A percentile compares a stretch with the other conserved stretches of the same genome.
Conservation (phyloP, 2,113 vertebrate species). For the Riparia riparia region DNA sequence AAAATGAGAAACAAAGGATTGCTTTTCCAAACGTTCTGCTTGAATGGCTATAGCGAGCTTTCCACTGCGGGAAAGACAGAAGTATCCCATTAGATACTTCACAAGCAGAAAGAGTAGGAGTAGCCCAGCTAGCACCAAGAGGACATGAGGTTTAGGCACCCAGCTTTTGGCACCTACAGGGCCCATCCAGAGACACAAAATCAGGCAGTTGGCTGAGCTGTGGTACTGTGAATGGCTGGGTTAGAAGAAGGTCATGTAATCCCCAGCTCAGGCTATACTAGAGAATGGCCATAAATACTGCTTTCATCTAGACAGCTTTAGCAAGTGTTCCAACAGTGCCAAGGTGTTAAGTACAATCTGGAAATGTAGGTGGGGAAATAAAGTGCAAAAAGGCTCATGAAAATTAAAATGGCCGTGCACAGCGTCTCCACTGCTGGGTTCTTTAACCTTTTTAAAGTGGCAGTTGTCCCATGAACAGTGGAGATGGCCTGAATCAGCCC, state of each 20-base stretch:
- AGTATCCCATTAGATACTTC: not conserved
- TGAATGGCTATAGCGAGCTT: not conserved
- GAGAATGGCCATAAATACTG: not conserved
- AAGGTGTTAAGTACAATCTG: not conserved
- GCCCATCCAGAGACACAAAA: not conserved
- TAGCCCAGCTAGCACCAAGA: not conserved
- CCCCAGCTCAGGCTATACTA: not conserved
- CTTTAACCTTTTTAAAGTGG: not conserved
- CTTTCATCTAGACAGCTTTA: not conserved
- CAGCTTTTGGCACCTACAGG: not conserved
- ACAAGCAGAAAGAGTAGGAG: not conserved
- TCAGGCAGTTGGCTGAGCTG: not conserved
- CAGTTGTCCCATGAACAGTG: not conserved
- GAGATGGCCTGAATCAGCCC: not conserved
- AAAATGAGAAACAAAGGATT: constrained; percentile 64
- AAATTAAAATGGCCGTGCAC: not conserved
- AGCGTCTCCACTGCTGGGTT: not conserved
- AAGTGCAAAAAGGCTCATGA: not conserved
- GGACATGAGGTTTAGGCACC: not conserved
- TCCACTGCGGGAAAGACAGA: constrained; percentile 17
- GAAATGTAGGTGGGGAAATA: not conserved
- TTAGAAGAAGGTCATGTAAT: not conserved
- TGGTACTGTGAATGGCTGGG: not conserved
- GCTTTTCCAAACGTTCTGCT: constrained; percentile 53
- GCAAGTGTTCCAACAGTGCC: not conserved